Conservation (phyloP, 2,113 vertebrate species). For the Limnothrissa miodon region DNA sequence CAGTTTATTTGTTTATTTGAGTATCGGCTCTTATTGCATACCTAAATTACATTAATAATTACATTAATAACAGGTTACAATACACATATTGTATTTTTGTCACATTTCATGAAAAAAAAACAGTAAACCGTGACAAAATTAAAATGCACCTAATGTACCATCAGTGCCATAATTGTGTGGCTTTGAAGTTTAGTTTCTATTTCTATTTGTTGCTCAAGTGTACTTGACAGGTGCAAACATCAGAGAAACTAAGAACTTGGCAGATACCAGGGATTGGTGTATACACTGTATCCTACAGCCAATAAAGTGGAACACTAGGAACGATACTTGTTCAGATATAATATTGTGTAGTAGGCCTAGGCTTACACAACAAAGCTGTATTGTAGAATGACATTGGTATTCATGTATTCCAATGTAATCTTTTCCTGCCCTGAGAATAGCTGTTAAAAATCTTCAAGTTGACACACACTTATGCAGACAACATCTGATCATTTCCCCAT, state of each 20-base stretch:
- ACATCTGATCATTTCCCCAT: no score
- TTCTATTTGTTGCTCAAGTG: no score
- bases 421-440: neutral
- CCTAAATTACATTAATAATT: neutral
- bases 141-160: no score
- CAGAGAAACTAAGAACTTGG: neutral
- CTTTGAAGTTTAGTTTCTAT: no score
- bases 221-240: neutral
- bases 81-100: neutral
- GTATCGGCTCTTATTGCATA: neutral
- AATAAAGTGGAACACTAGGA: neutral
- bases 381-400: neutral
- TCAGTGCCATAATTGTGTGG: no score
- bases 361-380: conserved; percentile 7
- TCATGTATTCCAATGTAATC: conserved; percentile 18
- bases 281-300: neutral
- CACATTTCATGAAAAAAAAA: neutral
- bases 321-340: neutral
- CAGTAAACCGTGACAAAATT: no score
- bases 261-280: neutral
- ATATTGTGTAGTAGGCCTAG: conserved; percentile 3
- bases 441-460: neutral
- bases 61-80: no score
- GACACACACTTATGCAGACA: neutral
- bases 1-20: neutral